Conservation (phyloP, 2,113 vertebrate genomes). For the Oreotrochilus melanogaster region DNA sequence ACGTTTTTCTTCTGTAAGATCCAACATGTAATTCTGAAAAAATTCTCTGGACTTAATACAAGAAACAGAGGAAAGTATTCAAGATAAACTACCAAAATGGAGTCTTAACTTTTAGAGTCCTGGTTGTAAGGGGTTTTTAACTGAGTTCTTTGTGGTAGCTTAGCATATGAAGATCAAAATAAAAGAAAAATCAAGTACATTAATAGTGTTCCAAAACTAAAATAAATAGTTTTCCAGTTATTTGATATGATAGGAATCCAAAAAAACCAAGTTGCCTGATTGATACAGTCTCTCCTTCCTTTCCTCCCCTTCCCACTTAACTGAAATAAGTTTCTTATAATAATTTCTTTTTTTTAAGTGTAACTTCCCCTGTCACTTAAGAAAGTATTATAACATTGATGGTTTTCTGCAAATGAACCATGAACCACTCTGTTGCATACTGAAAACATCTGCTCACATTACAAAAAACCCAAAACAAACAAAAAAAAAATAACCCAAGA, state of each 20-base stretch:
- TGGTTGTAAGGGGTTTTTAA: not conserved
- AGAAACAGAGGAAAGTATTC: not conserved
- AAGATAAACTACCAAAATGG: not conserved
- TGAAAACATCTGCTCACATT: slow-evolving; percentile 24
- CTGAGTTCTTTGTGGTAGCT: not conserved
- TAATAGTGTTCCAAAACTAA: not conserved
- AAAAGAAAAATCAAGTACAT: not conserved
- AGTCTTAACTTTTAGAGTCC: not conserved
- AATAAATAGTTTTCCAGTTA: not conserved
- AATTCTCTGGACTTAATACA: not conserved
- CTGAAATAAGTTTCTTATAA: not conserved
- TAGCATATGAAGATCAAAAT: not conserved
- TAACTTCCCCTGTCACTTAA: slow-evolving; percentile 1
- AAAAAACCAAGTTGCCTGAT: not conserved
- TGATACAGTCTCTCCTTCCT: not conserved
- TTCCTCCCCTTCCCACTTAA: not conserved
- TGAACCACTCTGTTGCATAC: not conserved
- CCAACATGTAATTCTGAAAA: not conserved
- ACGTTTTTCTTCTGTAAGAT: not conserved
- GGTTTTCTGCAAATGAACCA: not conserved
- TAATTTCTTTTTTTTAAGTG: not conserved
- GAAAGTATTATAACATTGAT: not conserved
- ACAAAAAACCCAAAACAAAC: not conserved
- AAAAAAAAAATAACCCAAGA: not conserved
- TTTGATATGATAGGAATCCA: not conserved